phyloP scores from a whole-genome alignment of 1,140 invertebrate genomes.

The Halesus radiatus region DNA sequence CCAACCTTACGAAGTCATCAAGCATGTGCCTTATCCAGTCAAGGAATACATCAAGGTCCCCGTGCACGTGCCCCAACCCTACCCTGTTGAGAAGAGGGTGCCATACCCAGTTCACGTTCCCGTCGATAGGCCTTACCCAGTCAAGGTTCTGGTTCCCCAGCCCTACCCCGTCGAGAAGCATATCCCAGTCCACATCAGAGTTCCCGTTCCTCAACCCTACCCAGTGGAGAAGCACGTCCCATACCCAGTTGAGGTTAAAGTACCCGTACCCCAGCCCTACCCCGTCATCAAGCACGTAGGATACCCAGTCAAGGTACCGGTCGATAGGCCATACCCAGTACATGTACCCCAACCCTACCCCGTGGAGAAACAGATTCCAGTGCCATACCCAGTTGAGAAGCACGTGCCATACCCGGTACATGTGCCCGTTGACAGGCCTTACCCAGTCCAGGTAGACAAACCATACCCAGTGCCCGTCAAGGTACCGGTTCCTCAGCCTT shows the following conservation, averaged over 20 bases:
- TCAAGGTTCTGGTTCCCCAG: constrained; percentile 76
- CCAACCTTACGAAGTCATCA: constrained; percentile 75
- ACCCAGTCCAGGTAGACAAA: constrained; percentile 70
- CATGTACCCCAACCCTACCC: constrained; percentile 75
- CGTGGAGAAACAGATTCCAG: constrained; percentile 73
- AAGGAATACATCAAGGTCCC: constrained; percentile 77
- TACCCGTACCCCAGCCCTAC: constrained; percentile 71
- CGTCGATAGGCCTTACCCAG: constrained; percentile 76
- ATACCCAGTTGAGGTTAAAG: constrained; percentile 71
- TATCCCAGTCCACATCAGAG: constrained; percentile 75
- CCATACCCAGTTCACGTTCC: constrained; percentile 77
- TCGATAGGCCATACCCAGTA: constrained; percentile 75
- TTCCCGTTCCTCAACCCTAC: constrained; percentile 78
- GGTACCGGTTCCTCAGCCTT: constrained; percentile 71
- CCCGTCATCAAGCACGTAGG: constrained; percentile 75
- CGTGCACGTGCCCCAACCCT: constrained; percentile 73
- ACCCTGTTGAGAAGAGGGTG: constrained; percentile 74
- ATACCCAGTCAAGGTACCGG: constrained; percentile 75
- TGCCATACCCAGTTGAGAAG: constrained; percentile 72
- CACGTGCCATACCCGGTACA: constrained; percentile 75
- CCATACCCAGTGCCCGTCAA: constrained; percentile 72
- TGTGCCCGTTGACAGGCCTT: constrained; percentile 71
- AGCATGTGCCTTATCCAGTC: constrained; percentile 72
- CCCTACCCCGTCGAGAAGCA: constrained; percentile 79
- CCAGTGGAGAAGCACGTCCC: constrained; percentile 72